Base-by-base conservation (phyloP, 2,113 vertebrate genomes). In the Lepus europaeus region DNA sequence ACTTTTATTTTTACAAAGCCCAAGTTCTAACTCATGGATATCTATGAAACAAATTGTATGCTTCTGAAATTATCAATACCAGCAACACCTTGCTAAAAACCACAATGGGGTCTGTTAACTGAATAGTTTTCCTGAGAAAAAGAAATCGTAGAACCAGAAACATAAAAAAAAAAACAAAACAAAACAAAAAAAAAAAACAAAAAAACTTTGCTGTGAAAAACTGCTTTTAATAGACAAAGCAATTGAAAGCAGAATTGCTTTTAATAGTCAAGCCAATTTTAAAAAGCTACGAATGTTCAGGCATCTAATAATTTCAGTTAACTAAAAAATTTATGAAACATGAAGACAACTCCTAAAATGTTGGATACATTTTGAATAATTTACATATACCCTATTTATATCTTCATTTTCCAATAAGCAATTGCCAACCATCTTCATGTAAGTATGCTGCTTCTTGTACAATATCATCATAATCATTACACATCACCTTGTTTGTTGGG, bases 261-360 rank as follows among this genome's bases (percentile, higher is more conserved):
- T 89, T 90, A 92, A 96, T 63, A 90, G 79, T 83, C 12, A 85
- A 92, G 51, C 27, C 25, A 86, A 61, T 90, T 93, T 22, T 63
- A 77, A 64, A 76, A 80, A 92, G 81, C 14, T 19, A 77, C 25
- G 66, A 95, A 90, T 33, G 10, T 77, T 74, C 16, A 89, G 76
- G 19, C 81, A 87, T 83, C 92, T 85, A 92, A 91, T 29, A 89
- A 72, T 96, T 92, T 90, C 49, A 86, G 86, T 87, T 79, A 91
- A 63, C 79, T 94, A 33, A 80, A 94, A 45, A 92, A 87, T 76
- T 80, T 64, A 61, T 89, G 72, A 96, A 90, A 81, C 70, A 95
- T 36, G 51, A 63, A 80, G 79, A 87, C 31, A 83, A 83, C 39
- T 70, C 39, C 84, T 74, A 86, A 90, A 90, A 93, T 73, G 80